phyloP scores from a whole-genome alignment of 2,797 vertebrate genomes.

The Thripadectes ignobilis region DNA sequence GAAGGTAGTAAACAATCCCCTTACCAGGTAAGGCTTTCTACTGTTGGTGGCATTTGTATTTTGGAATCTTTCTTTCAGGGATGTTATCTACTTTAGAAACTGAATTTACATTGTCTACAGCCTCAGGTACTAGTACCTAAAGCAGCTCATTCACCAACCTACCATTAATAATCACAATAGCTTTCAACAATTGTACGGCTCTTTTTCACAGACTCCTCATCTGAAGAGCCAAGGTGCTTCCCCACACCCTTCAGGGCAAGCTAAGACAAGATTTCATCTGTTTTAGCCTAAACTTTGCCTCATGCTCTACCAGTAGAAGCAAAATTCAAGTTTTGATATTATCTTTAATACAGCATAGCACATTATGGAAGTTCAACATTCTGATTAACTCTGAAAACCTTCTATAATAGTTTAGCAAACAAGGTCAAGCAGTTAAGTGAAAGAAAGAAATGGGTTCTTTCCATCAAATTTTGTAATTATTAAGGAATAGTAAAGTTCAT shows the following conservation, averaged over 20 bases:
- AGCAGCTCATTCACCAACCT: neutral
- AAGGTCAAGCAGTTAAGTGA: neutral
- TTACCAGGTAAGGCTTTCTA: neutral
- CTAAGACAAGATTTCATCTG: neutral
- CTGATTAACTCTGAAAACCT: neutral
- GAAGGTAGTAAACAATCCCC: neutral
- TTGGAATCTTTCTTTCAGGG: neutral
- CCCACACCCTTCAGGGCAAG: neutral
- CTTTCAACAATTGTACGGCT: neutral
- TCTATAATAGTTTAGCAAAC: neutral
- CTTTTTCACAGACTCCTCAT: neutral
- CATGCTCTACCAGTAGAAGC: neutral
- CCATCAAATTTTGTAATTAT: neutral
- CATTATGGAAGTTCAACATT: neutral
- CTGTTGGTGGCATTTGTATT: neutral
- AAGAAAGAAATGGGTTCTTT: fast-evolving
- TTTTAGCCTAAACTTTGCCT: neutral
- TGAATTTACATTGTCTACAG: neutral
- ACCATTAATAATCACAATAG: neutral
- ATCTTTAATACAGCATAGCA: neutral
- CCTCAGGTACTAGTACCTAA: neutral
- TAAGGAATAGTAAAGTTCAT: neutral
- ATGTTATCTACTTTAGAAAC: neutral
- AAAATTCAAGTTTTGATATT: neutral
- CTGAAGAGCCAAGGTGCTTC: neutral